These are phyloP conservation scores for Mirza zaza DNA, from an alignment of 2,113 vertebrate genomes.

Conservation along the genomic window DNA sequence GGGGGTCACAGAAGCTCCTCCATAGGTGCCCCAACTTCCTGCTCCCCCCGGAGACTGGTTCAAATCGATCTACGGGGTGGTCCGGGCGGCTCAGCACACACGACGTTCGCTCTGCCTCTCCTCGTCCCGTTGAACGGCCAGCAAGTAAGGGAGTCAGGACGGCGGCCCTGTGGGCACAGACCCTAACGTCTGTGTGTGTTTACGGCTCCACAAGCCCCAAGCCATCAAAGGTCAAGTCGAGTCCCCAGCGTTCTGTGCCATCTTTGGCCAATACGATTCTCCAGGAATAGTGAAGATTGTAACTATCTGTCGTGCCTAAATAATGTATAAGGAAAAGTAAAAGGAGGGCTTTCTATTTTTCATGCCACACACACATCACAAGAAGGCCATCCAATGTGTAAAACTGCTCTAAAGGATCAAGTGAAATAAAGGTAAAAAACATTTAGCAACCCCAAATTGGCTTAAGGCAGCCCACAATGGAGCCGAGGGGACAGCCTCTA, in stretches of 20 bases:
- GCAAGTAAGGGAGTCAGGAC: background rate
- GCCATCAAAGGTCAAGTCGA: background rate
- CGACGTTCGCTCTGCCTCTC: background rate
- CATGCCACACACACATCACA: background rate
- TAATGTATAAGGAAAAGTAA: background rate
- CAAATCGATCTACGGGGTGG: background rate
- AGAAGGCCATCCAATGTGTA: too few species aligned
- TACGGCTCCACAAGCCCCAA: background rate
- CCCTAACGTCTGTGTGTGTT: fast-evolving
- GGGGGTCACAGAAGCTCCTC: background rate
- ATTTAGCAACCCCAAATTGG: too few species aligned
- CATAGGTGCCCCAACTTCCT: too few species aligned
- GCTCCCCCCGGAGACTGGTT: background rate
- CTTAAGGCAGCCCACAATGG: fast-evolving
- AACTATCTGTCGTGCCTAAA: background rate
- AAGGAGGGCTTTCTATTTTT: background rate
- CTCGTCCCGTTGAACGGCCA: background rate
- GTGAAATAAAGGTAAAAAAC: background rate
- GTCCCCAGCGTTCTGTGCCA: background rate
- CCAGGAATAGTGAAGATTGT: background rate
- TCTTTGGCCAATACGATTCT: background rate
- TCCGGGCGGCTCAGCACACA: too few species aligned
- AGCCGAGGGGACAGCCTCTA: fast-evolving
- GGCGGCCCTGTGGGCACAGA: fast-evolving
- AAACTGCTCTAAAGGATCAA: background rate